Evolutionary conservation across 2,113 vertebrate genomes (phyloP).

Genomic region (Atractosteus spatula): DNA sequence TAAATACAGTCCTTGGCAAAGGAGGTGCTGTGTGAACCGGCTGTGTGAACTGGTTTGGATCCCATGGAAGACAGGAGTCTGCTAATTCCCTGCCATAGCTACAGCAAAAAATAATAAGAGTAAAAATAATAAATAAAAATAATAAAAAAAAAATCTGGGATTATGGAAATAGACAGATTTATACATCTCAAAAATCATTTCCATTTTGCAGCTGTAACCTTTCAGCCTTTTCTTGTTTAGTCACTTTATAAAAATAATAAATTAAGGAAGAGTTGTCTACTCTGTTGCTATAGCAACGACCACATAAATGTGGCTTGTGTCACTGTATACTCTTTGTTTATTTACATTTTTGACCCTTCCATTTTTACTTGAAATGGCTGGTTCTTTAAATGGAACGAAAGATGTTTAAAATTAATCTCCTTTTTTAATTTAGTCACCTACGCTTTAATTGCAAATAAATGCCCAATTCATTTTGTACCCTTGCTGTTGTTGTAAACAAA

Average conservation of each 20-base stretch:
- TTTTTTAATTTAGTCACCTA: neutral
- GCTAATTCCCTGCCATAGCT: slow-evolving; percentile 36
- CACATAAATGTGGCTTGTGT: slow-evolving; percentile 16
- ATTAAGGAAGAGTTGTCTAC: slow-evolving; percentile 13
- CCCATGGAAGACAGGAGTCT: neutral
- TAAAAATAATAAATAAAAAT: slow-evolving; percentile 37
- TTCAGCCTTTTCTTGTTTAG: slow-evolving; percentile 42
- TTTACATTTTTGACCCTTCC: slow-evolving; percentile 31
- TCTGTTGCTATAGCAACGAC: slow-evolving; percentile 28
- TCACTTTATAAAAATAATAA: slow-evolving; percentile 31
- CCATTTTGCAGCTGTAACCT: slow-evolving; percentile 38
- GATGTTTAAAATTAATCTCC: slow-evolving; percentile 21
- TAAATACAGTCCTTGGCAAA: no score
- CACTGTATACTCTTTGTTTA: slow-evolving; percentile 25
- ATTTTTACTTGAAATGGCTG: slow-evolving; percentile 5
- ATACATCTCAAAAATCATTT: slow-evolving; percentile 33
- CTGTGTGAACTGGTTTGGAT: no score
- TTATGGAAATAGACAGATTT: slow-evolving; percentile 36
- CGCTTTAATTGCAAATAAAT: no score
- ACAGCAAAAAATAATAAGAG: slow-evolving; percentile 3
- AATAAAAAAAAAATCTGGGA: slow-evolving; percentile 30
- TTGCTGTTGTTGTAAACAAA: slow-evolving; percentile 11
- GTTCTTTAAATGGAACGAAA: slow-evolving; percentile 27
- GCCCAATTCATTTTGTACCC: slow-evolving; percentile 16
- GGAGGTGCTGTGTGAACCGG: no score